phyloP scores from a whole-genome alignment of 53 echinoderm and acorn worm genomes.

The Crossaster papposus region DNA sequence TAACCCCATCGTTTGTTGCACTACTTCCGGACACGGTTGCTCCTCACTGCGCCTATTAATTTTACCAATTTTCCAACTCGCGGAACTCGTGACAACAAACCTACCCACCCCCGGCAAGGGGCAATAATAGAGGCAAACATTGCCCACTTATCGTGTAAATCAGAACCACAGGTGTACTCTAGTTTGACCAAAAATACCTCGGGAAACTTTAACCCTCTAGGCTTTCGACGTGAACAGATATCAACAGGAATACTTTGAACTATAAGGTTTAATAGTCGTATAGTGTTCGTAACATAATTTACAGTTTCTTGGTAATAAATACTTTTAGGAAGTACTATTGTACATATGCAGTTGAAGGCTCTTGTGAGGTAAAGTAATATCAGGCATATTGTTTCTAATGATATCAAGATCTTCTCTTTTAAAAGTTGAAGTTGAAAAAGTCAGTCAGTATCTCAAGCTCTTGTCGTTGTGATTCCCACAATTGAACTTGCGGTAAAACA shows the following conservation, averaged over 20 bases:
- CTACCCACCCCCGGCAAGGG: neutral
- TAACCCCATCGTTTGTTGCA: neutral
- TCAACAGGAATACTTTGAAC: neutral
- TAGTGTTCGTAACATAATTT: neutral
- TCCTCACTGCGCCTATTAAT: neutral
- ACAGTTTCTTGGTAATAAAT: neutral
- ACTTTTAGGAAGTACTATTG: neutral
- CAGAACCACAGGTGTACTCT: neutral
- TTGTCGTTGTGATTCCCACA: neutral
- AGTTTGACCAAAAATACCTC: neutral
- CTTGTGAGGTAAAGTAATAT: no score
- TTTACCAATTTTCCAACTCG: neutral
- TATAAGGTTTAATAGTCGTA: neutral
- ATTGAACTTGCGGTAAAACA: neutral
- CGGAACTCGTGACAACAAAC: neutral
- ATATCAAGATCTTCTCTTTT: no score
- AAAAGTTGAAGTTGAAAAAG: no score
- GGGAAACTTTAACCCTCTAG: neutral
- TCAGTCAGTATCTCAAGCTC: no score
- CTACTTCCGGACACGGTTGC: neutral
- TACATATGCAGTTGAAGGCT: no score
- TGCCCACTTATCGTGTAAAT: constrained; percentile 23
- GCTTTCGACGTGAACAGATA: neutral
- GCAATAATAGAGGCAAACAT: neutral
- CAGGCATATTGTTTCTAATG: no score